Base-by-base conservation (phyloP, 1,140 invertebrate species). In the Apis cerana region DNA sequence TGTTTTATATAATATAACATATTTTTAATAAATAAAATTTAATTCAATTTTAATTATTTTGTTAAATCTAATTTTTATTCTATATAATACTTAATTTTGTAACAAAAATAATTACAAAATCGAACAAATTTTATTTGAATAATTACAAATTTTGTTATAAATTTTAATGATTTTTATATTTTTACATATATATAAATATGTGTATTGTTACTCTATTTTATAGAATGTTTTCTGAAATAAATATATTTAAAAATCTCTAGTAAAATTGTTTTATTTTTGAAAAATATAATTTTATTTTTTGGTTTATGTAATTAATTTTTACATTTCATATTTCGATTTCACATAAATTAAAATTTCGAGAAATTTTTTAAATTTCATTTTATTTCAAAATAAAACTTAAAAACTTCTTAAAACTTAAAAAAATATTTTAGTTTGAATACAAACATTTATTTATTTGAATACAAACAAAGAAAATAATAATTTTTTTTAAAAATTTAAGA, bases 191-290 rank as follows among this genome's bases (percentile, higher is more conserved):
- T 33, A 33, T 33, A 33, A 33, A 33, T 33, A 33, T 33, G 2
- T 33, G 3, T 33, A 33, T 33, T 33, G 33, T 33, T 33, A 33
- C 21, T 58, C 8, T 21, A 7, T 59, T 17, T 12, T 75, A 58
- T 75, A 75, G 43, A 13, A 19, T 61, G 17, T 1, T 61, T 61
- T 61, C 21, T 50, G 33, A 52, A 75, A 61, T 61, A 75, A 75
- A 75, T 61, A 75, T 19, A 59, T 75, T 48, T 23, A 43, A 23
- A 43, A 48, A 4, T 61, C 3, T 17, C 48, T 27, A 70, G 9
- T 54, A 27, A 54, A 17, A 52, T 70, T 54, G 15, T 19, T 58
- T 4, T 58, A 54, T 54, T 3, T 54, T 13, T 54, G 12, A 54
- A 54, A 54, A 54, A 12, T 54, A 13, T 52, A 54, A 54, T 13